Evolutionary conservation across 2,113 vertebrate species (phyloP).

Genomic region (Willisornis vidua): DNA sequence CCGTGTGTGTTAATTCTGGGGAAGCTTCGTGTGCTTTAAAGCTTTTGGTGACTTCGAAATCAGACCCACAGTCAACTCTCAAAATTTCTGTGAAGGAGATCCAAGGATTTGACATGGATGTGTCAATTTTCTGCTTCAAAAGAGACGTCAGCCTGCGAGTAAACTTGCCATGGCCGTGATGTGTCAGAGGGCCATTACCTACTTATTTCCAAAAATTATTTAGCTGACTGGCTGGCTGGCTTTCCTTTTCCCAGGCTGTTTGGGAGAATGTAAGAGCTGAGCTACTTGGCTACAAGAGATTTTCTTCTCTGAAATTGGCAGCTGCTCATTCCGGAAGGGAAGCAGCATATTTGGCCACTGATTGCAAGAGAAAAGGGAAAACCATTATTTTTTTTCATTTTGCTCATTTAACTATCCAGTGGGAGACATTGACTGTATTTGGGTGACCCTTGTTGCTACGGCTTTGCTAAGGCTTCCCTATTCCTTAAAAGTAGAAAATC

Average conservation of each 20-base stretch:
- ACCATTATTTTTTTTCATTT: slow-evolving; percentile 77
- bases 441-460: slow-evolving; percentile 50
- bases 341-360: slow-evolving; percentile 53
- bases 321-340: slow-evolving; percentile 54
- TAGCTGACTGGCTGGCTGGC: not conserved
- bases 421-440: slow-evolving; percentile 61
- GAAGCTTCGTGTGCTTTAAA: not conserved
- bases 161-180: not conserved
- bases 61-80: not conserved
- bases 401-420: slow-evolving; percentile 66
- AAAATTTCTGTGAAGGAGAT: not conserved
- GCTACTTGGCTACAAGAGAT: slow-evolving; percentile 63
- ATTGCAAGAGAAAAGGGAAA: slow-evolving; percentile 68
- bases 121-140: not conserved
- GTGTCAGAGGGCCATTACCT: not conserved
- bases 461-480: slow-evolving; percentile 25
- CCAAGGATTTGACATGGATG: not conserved
- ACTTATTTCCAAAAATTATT: not conserved
- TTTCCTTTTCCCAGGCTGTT: slow-evolving; percentile 50
- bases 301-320: slow-evolving; percentile 56
- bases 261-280: slow-evolving; percentile 36
- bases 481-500: slow-evolving; percentile 25
- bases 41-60: not conserved
- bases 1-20: not conserved
- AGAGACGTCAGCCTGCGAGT: not conserved